Conservation (phyloP, 1,140 invertebrate species). For the Rhagoletis pomonella region DNA sequence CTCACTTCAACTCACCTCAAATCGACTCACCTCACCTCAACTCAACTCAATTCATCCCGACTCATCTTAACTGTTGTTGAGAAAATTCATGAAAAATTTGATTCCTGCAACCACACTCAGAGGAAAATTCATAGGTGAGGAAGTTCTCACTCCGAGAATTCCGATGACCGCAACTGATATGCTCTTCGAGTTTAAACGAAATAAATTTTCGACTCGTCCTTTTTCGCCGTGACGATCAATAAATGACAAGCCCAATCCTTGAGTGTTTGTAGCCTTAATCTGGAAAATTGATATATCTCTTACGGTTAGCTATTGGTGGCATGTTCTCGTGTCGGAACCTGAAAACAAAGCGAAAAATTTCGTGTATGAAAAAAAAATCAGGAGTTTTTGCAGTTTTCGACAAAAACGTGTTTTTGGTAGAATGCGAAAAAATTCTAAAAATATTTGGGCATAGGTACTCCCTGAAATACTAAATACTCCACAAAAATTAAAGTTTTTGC, state of each 20-base stretch:
- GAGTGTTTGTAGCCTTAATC: conserved; percentile 63
- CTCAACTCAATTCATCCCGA: no score
- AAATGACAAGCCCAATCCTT: conserved; percentile 75
- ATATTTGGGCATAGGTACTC: no score
- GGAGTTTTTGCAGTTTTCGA: no score
- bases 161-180: conserved; percentile 67
- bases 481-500: no score
- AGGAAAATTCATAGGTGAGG: conserved; percentile 64
- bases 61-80: no score
- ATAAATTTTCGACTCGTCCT: conserved; percentile 68
- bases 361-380: neutral
- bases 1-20: no score
- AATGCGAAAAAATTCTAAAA: no score
- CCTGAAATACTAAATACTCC: no score
- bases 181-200: conserved; percentile 71
- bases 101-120: conserved; percentile 74
- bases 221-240: conserved; percentile 77
- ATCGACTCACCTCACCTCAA: no score
- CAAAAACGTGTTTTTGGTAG: no score
- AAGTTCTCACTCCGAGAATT: conserved; percentile 67
- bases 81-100: conserved; percentile 69
- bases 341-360: neutral
- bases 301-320: neutral
- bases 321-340: neutral
- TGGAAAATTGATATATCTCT: conserved; percentile 27